Conservation (phyloP, 2,888 invertebrate genomes). For the Lepidochrysops patricia region DNA sequence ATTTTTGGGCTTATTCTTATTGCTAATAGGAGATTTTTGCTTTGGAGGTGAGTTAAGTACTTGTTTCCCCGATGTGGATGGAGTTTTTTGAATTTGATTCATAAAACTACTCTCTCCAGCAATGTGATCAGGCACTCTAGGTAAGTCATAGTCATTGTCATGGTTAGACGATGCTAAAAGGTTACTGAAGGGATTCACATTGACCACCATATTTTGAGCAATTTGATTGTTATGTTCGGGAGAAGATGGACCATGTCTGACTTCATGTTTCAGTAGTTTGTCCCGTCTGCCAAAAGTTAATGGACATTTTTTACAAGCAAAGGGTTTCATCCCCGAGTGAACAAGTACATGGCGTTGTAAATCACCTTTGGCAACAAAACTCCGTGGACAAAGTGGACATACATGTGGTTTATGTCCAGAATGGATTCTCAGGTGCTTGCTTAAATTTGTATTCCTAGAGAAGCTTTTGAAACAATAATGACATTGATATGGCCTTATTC, state of each 20-base stretch:
- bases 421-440: conserved; percentile 83
- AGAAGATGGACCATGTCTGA: conserved; percentile 69
- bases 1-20: conserved; percentile 64
- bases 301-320: conserved; percentile 78
- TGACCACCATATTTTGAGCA: conserved; percentile 74
- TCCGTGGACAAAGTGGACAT: conserved; percentile 81
- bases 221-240: conserved; percentile 48
- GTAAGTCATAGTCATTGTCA: conserved; percentile 57
- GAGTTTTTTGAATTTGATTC: conserved; percentile 50
- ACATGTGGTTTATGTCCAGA: conserved; percentile 82
- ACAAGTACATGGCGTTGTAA: conserved; percentile 78
- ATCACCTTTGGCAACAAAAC: conserved; percentile 81
- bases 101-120: conserved; percentile 64
- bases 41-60: conserved; percentile 47
- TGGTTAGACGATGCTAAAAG: conserved; percentile 54
- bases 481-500: conserved; percentile 82
- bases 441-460: conserved; percentile 84
- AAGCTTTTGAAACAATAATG: conserved; percentile 83
- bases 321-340: conserved; percentile 79
- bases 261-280: conserved; percentile 79
- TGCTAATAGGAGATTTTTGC: conserved; percentile 37
- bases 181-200: conserved; percentile 74
- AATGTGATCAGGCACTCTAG: conserved; percentile 69
- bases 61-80: conserved; percentile 41
- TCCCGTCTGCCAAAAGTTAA: conserved; percentile 80